A percentile compares a stretch with the other conserved stretches of the same genome.
Conservation (phyloP, 2,113 vertebrate species). For the Trichomycterus rosablanca region DNA sequence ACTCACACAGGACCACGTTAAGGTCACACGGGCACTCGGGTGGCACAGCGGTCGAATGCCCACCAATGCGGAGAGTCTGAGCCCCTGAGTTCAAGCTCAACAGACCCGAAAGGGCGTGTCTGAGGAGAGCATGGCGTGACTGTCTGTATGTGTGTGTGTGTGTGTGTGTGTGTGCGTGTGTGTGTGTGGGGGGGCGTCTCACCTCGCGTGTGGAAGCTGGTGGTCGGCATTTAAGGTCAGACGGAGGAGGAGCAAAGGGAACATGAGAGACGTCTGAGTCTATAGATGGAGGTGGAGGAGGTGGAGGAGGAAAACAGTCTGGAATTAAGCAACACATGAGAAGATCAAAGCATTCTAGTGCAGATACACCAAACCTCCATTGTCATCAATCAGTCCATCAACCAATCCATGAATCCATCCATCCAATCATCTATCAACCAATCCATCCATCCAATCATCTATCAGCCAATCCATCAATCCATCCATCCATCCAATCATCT, state of each 20-base stretch:
- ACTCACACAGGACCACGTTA: too few relatives aligned
- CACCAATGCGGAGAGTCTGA: too few relatives aligned
- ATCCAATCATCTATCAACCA: background rate
- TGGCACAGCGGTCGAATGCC: too few relatives aligned
- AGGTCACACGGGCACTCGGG: too few relatives aligned
- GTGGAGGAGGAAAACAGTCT: slow-evolving; percentile 49
- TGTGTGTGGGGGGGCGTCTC: background rate
- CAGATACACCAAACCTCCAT: background rate
- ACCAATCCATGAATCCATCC: background rate
- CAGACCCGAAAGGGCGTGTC: too few relatives aligned
- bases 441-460: background rate
- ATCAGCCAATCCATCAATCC: background rate
- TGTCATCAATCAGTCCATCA: background rate
- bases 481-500: background rate
- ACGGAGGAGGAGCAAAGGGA: slow-evolving; percentile 35
- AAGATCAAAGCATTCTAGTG: background rate
- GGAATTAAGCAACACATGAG: slow-evolving; percentile 4
- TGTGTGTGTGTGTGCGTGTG: background rate
- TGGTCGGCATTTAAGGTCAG: slow-evolving; percentile 36
- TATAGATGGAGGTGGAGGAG: slow-evolving; percentile 28
- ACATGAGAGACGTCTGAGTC: slow-evolving; percentile 43
- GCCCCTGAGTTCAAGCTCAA: too few relatives aligned
- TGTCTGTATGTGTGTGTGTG: too few relatives aligned
- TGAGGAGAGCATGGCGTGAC: too few relatives aligned
- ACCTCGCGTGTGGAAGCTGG: slow-evolving; percentile 49